Percentiles rank a stretch among this genome's conserved stretches.
Conservation (phyloP, 1,140 invertebrate species). For the Ylistrum balloti region DNA sequence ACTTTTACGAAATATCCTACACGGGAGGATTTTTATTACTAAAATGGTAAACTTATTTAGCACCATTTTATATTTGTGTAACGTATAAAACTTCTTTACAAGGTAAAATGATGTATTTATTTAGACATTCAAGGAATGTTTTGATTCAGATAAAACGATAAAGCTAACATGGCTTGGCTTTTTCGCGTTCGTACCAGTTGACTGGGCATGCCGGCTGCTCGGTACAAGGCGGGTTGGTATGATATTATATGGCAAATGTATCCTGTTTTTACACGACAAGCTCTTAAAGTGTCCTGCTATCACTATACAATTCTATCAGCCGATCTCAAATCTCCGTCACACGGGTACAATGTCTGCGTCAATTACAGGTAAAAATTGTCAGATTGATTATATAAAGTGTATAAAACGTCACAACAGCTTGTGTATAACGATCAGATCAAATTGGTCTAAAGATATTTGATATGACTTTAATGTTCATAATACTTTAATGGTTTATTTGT, state of each 20-base stretch:
- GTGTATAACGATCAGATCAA: background rate
- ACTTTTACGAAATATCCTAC: too few relatives aligned
- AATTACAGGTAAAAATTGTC: background rate
- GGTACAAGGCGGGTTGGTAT: background rate
- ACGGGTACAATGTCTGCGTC: background rate
- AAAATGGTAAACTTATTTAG: too few relatives aligned
- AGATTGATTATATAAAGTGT: background rate
- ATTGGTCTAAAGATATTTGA: background rate
- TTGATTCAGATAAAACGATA: background rate
- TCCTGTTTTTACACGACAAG: background rate
- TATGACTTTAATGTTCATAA: background rate
- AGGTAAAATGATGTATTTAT: background rate
- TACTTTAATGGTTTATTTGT: background rate
- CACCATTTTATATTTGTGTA: background rate
- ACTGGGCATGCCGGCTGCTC: background rate
- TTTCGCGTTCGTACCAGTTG: background rate
- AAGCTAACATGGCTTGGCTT: background rate
- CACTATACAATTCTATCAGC: background rate
- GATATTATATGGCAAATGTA: slow-evolving; percentile 18
- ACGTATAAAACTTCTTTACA: background rate
- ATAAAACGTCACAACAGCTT: background rate
- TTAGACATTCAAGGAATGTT: background rate
- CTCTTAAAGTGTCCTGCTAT: background rate
- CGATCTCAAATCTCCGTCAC: slow-evolving; percentile 6
- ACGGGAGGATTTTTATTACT: too few relatives aligned